These are phyloP conservation scores for Trissolcus japonicus DNA, from an alignment of 2,888 invertebrate genomes.

Conservation along the genomic window DNA sequence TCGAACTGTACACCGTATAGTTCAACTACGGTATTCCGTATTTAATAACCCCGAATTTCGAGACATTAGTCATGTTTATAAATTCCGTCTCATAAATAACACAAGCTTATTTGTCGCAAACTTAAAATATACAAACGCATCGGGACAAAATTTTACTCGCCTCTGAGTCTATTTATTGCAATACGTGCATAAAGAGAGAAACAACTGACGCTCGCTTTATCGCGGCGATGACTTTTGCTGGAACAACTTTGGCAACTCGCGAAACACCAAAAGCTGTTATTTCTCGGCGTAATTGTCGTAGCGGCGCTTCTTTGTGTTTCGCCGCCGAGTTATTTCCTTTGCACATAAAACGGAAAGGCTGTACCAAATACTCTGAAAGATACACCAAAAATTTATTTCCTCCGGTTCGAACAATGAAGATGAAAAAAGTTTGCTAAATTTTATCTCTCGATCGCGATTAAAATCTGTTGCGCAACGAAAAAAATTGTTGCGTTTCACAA, in stretches of 20 bases:
- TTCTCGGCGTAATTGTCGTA: slow-evolving; percentile 62
- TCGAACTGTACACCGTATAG: background rate
- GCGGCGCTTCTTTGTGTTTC: slow-evolving; percentile 52
- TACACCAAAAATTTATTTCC: slow-evolving; percentile 23
- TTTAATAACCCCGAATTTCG: background rate
- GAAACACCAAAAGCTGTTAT: slow-evolving; percentile 62
- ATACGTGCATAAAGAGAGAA: slow-evolving; percentile 22
- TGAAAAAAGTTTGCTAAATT: slow-evolving; percentile 12
- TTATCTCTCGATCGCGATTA: background rate
- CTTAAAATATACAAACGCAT: slow-evolving; percentile 8
- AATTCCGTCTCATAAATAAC: background rate
- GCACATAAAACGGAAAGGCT: slow-evolving; percentile 33
- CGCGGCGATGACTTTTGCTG: slow-evolving; percentile 40
- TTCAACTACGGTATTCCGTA: background rate
- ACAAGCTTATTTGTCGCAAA: background rate
- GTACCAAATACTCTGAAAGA: slow-evolving; percentile 16
- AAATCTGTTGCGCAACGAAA: background rate
- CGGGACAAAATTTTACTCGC: slow-evolving; percentile 13
- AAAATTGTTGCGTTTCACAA: background rate
- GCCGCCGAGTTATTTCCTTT: slow-evolving; percentile 51
- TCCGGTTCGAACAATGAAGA: slow-evolving; percentile 5
- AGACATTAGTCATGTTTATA: too few species aligned
- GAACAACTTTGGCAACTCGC: slow-evolving; percentile 53
- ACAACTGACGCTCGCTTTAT: slow-evolving; percentile 52
- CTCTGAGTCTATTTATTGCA: slow-evolving; percentile 18